Base-by-base conservation (phyloP, 1,140 invertebrate genomes). In the Nephila pilipes region DNA sequence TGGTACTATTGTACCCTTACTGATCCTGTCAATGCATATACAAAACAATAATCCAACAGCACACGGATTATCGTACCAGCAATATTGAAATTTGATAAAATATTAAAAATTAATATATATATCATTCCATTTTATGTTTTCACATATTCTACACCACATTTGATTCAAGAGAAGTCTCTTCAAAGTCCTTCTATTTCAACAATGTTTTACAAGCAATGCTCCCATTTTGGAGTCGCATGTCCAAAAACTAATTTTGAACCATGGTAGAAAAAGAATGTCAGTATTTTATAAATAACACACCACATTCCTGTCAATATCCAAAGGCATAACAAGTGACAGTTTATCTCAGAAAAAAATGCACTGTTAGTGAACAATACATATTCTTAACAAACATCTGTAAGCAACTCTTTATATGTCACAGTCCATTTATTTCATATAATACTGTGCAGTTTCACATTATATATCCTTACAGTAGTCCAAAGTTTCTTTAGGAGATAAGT, bases 31-130 rank as follows among this genome's bases (percentile, higher is more conserved):
- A 36, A 36, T 75, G 29, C 69, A 36, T 6, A 75, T 75, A 32
- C 29, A 20, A 75, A 75, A 75, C 69, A 75, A 75, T 69, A 69
- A 18, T 75, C 69, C 29, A 75, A 75, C 69, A 75, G 29, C 69
- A 32, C 69, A 36, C 69, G 29, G 69, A 75, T 75, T 75, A 75
- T 75, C 69, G 32, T 75, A 75, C 69, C 69, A 75, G 25, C 16
- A 75, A 75, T 75, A 75, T 75, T 75, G 58, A 60, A 60, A 60
- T 60, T 60, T 22, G 69, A 75, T 75, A 75, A 75, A 75, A 75
- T 75, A 75, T 75, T 32, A 75, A 75, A 75, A 75, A 75, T 75
- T 75, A 75, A 75, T 75, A 75, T 75, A 75, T 75, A 75, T 75
- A 75, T 75, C 69, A 75, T 75, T 75, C 69, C 69, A 75, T 75